These are phyloP conservation scores for Apodemus agrarius DNA, from an alignment of 2,797 vertebrate genomes.

Conservation along the genomic window DNA sequence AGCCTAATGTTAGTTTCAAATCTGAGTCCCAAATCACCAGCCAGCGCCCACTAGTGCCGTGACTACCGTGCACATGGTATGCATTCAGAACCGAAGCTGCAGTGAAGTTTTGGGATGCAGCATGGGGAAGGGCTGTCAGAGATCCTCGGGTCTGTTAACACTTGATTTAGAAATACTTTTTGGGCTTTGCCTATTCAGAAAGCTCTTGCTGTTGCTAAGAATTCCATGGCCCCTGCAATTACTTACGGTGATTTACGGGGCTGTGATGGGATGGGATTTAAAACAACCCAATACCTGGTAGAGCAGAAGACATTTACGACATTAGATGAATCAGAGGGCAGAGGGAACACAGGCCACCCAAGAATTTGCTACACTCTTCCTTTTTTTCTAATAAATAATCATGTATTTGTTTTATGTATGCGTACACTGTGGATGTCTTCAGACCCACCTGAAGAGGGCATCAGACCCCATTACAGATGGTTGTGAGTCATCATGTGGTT, in stretches of 20 bases:
- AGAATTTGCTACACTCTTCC: not conserved
- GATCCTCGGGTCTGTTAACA: not conserved
- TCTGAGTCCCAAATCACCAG: not conserved
- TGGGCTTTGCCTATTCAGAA: not conserved
- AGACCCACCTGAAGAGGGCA: too few relatives aligned
- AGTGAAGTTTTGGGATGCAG: not conserved
- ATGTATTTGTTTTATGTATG: too few relatives aligned
- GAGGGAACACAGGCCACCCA: not conserved
- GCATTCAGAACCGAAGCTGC: not conserved
- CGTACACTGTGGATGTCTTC: too few relatives aligned
- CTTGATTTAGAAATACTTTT: not conserved
- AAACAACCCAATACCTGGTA: not conserved
- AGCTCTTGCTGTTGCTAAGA: not conserved
- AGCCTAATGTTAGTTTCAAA: not conserved
- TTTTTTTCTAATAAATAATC: not conserved
- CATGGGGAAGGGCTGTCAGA: not conserved
- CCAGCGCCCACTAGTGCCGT: not conserved
- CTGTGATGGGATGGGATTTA: not conserved
- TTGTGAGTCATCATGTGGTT: too few relatives aligned
- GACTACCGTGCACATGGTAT: rapidly evolving
- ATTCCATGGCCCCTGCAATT: not conserved
- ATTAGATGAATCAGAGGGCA: not conserved
- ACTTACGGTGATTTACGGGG: not conserved
- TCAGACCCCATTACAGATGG: too few relatives aligned
- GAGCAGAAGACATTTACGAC: not conserved